phyloP scores from a whole-genome alignment of 2,888 invertebrate genomes.

The Parnassius apollo region DNA sequence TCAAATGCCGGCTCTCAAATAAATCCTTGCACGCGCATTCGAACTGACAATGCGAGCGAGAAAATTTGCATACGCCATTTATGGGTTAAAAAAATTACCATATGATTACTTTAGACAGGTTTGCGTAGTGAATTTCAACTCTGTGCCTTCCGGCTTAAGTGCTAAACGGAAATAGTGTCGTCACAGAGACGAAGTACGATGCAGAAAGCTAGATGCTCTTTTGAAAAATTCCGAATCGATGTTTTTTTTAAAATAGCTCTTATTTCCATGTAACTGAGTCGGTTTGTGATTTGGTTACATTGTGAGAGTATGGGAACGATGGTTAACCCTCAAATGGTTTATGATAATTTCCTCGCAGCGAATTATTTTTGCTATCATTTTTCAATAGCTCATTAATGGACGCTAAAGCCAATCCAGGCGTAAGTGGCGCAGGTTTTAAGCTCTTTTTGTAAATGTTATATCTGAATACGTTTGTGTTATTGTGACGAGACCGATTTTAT shows the following conservation, averaged over 20 bases:
- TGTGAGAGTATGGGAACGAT: conserved; percentile 47
- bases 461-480: conserved; percentile 57
- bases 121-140: conserved; percentile 32
- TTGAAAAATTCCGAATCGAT: conserved; percentile 35
- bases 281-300: conserved; percentile 26
- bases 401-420: conserved; percentile 61
- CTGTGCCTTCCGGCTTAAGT: conserved; percentile 29
- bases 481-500: conserved; percentile 74
- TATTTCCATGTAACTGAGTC: conserved; percentile 27
- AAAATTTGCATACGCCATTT: conserved; percentile 75
- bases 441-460: conserved; percentile 50
- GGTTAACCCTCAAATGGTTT: conserved; percentile 66
- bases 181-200: conserved; percentile 36
- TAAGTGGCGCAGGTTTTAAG: conserved; percentile 63
- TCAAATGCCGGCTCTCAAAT: conserved; percentile 38
- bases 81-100: conserved; percentile 65
- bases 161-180: conserved; percentile 17
- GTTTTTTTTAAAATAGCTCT: conserved; percentile 10
- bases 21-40: conserved; percentile 42
- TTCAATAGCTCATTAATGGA: conserved; percentile 79
- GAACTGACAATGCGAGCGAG: conserved; percentile 38
- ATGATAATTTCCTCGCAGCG: conserved; percentile 67
- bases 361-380: conserved; percentile 79
- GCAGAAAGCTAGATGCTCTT: conserved; percentile 46
- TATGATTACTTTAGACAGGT: conserved; percentile 42